phyloP scores from a whole-genome alignment of 1,140 invertebrate genomes.

The Vollenhovia emeryi region DNA sequence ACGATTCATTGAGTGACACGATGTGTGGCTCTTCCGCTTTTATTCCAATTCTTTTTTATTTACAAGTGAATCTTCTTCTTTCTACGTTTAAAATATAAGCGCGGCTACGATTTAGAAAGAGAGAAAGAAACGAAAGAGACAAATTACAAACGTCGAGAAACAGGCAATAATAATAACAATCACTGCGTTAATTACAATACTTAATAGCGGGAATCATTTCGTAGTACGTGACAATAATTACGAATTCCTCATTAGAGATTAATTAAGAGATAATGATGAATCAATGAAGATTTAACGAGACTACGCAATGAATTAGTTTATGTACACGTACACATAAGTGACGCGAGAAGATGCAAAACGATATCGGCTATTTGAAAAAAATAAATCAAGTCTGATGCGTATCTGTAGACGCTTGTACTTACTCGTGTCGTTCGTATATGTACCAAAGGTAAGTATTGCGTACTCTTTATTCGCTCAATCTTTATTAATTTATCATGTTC shows the following conservation, averaged over 20 bases:
- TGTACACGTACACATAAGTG: neutral
- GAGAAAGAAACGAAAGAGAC: neutral
- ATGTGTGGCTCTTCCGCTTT: neutral
- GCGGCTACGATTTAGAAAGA: neutral
- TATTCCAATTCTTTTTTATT: neutral
- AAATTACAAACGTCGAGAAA: neutral
- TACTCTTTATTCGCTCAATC: neutral
- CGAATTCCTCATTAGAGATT: conserved; percentile 10
- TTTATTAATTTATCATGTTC: conserved; percentile 27
- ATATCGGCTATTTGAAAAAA: neutral
- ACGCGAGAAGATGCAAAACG: conserved; percentile 6
- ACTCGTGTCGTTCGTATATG: neutral
- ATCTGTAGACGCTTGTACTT: conserved; percentile 6
- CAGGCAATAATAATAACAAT: neutral
- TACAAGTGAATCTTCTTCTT: neutral
- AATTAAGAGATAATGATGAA: conserved; percentile 6
- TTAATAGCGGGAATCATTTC: neutral
- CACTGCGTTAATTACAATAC: neutral
- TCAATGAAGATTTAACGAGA: neutral
- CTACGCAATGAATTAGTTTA: neutral
- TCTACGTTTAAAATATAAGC: neutral
- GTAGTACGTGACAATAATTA: neutral
- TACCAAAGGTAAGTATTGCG: neutral
- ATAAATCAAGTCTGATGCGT: conserved; percentile 17
- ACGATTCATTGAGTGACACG: neutral